Evolutionary conservation across 2,797 vertebrate genomes (phyloP), one percentile per base, ranked within the genome.

Genomic region (Chaetodon trifasciatus): DNA sequence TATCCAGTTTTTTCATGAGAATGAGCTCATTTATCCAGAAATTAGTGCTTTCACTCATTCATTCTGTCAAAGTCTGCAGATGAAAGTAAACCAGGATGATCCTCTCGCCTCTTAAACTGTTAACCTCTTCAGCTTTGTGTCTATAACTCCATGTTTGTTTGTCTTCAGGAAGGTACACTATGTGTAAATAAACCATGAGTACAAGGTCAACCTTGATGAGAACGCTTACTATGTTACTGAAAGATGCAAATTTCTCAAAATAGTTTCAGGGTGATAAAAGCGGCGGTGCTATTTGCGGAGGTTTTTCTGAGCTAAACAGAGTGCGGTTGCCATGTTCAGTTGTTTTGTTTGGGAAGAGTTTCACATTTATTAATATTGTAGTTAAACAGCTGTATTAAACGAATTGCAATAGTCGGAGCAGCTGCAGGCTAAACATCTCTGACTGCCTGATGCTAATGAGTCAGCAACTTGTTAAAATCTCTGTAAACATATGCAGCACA

Each of bases 181-280:
- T 32, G 16, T 53, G 32, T 72, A 21, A 77, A 83, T 24, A 83
- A 76, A 65, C 23, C 52, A 71, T n/a, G 62, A 67, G 13, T 39
- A 49, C 50, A 49, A 46, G 62, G 37, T 64, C 37, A 70, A 47
- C 37, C 50, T 57, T 64, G 50, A 70, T 50, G 44, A 57, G 46
- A 67, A 10, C 0, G 1, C 50, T 79, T 64, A 37, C 23, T 6
- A 46, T 69, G 9, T 46, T 19, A 60, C n/a, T 17, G 4, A 76
- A 8, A 37, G 13, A 35, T 62, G 55, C 57, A 21, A 61, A 46
- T 23, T 23, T 24, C 17, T 62, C 8, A 32, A 76, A 67, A 63
- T 53, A 52, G 17, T 71, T 55, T 42, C 8, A n/a, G 8, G 63
- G 60, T 67, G 13, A 44, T n/a, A n/a, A 60, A 69, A 50, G 9